Base-by-base conservation (phyloP, 2,113 vertebrate species). In the Lepisosteus osseus region DNA sequence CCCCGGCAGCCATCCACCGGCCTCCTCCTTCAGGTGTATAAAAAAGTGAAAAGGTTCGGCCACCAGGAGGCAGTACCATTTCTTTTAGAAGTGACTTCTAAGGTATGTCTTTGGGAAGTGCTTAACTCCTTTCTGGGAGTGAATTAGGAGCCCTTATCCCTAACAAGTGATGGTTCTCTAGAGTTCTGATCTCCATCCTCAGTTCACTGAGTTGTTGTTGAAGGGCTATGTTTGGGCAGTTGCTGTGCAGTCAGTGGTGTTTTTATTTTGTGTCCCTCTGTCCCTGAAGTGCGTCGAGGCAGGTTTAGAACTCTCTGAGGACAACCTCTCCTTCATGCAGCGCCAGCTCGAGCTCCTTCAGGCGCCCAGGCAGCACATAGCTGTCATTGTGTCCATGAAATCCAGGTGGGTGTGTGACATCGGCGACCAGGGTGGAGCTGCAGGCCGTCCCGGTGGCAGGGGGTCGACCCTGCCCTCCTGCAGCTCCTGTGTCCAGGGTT, bases 21-120 rank as follows among this genome's bases (percentile, higher is more conserved):
- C 70, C 86, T 94, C 78, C 70, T 98, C 29, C 82, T 95, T 59
- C 90, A 89, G 59, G 84, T 96, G 74, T 97, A 94, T 84, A 90
- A 95, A 61, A 62, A 77, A 29, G 93, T 96, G 82, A 88, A 88
- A 76, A 86, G 91, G 74, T 88, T 90, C 79, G 85, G 89, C 64
- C 77, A 90, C 64, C 78, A 74, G 63, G 79, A 82, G 0, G 79
- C 83, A 55, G 77, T 93, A 4, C 90, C 93, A 75, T 63, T 87
- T n/a, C 88, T 98, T 80, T 82, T 95, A 74, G 84, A 85, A 74
- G 86, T 86, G 62, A 92, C 92, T 61, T 86, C 77, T 75, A 95
- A 96, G 96, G 96, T 97, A 93, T 43, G 77, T 68, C 6, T 68
- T 79, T 29, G 29, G 29, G 29, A 29, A 29, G 29, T 29, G 29